Conservation (phyloP, 2,113 vertebrate genomes). For the Dissostichus mawsoni region DNA sequence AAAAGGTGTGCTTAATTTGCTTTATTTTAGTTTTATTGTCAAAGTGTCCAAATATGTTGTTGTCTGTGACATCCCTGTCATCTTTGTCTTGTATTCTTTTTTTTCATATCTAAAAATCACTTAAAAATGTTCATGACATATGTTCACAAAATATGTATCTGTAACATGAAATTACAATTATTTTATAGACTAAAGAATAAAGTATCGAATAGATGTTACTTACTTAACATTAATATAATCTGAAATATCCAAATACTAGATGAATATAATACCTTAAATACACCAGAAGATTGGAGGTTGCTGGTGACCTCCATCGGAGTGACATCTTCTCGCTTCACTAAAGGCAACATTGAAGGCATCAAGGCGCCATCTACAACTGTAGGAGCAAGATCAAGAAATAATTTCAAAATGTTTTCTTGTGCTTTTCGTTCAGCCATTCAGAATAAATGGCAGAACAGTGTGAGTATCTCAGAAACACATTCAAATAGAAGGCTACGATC, state of each 20-base stretch:
- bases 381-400: conserved; percentile 43
- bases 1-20: conserved; percentile 5
- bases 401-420: not conserved
- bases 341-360: conserved; percentile 89
- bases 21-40: not conserved
- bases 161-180: too few species aligned
- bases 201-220: not conserved
- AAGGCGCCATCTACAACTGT: conserved; percentile 89
- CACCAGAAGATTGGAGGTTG: conserved; percentile 85
- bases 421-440: not conserved
- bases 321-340: conserved; percentile 95
- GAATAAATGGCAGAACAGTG: not conserved
- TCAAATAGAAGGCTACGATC: not conserved
- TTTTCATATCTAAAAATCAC: too few species aligned
- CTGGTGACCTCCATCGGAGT: conserved; percentile 96
- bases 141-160: too few species aligned
- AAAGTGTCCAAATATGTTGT: not conserved
- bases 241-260: not conserved
- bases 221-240: not conserved
- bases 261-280: conserved; percentile 86
- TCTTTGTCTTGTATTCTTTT: too few species aligned
- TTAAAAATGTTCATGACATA: too few species aligned
- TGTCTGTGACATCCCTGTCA: too few species aligned
- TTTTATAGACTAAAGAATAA: not conserved
- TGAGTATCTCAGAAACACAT: not conserved